Conservation (phyloP, 2,888 invertebrate genomes). For the Gonocerus acuteangulatus region DNA sequence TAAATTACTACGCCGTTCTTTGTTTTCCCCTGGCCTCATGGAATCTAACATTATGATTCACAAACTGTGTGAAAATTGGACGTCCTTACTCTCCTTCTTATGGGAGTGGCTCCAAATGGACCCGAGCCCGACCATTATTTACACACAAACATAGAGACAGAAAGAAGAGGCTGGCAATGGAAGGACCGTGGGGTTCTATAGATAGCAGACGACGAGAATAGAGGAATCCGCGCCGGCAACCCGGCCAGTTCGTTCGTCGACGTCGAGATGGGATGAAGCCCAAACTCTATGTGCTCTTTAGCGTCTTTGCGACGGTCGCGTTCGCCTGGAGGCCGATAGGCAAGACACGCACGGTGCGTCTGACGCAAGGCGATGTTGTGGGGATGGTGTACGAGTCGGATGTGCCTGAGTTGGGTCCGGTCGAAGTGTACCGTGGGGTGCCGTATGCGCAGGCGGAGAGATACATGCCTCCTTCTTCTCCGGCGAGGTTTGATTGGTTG, state of each 20-base stretch:
- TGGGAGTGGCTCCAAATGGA: no score
- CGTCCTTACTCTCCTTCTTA: no score
- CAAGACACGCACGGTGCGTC: conserved; percentile 25
- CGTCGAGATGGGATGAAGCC: conserved; percentile 32
- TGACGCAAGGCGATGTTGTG: conserved; percentile 24
- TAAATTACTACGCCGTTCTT: no score
- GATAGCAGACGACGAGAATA: no score
- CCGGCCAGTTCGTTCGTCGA: background rate
- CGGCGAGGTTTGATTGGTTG: conserved; percentile 27
- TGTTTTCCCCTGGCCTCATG: no score
- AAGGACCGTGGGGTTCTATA: no score
- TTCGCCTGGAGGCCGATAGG: conserved; percentile 23
- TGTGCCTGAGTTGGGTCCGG: conserved; percentile 21
- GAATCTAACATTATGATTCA: no score
- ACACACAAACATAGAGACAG: no score
- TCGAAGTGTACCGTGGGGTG: conserved; percentile 28
- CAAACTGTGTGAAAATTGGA: no score
- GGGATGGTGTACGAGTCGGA: conserved; percentile 21
- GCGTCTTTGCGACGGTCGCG: conserved; percentile 4
- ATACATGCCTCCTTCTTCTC: conserved; percentile 32
- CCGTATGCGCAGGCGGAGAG: conserved; percentile 32
- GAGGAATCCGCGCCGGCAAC: background rate
- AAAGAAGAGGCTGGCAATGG: no score
- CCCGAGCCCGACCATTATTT: no score
- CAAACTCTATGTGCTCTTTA: background rate